A percentile compares a stretch with the other conserved stretches of the same genome.
These are phyloP conservation scores for Callorhinus ursinus DNA, from an alignment of 2,113 vertebrate genomes.

Conservation along the genomic window DNA sequence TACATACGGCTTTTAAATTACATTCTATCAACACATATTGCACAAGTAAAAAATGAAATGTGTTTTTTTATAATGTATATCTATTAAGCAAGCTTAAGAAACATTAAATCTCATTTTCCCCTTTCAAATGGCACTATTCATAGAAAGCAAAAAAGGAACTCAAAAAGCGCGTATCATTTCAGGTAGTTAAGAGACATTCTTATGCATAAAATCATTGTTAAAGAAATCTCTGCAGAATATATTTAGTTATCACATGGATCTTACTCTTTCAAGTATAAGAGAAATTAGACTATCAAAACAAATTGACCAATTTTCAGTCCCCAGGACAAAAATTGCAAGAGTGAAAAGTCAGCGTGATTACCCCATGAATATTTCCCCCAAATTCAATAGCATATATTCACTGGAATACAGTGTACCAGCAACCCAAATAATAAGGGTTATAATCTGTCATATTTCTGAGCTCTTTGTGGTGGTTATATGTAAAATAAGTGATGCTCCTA, in stretches of 20 bases:
- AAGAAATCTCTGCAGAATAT: background rate
- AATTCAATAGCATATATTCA: background rate
- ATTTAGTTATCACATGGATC: background rate
- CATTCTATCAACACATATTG: background rate
- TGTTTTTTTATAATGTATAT: background rate
- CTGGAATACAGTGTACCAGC: background rate
- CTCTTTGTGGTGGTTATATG: background rate
- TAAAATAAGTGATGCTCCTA: background rate
- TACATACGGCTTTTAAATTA: slow-evolving; percentile 8
- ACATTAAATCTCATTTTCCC: background rate
- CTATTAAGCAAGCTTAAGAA: background rate
- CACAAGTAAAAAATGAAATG: background rate
- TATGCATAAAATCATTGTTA: background rate
- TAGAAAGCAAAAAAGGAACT: background rate
- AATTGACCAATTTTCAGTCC: background rate
- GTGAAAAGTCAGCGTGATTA: background rate
- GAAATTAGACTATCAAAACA: background rate
- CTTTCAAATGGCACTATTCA: background rate
- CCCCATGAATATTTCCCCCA: background rate
- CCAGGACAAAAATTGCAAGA: background rate
- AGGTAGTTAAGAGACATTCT: background rate
- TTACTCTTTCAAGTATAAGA: slow-evolving; percentile 22
- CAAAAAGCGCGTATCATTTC: background rate
- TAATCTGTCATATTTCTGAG: background rate
- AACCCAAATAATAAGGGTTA: background rate